phyloP scores from a whole-genome alignment of 2,888 invertebrate species.

The Rhodophaea formosa region DNA sequence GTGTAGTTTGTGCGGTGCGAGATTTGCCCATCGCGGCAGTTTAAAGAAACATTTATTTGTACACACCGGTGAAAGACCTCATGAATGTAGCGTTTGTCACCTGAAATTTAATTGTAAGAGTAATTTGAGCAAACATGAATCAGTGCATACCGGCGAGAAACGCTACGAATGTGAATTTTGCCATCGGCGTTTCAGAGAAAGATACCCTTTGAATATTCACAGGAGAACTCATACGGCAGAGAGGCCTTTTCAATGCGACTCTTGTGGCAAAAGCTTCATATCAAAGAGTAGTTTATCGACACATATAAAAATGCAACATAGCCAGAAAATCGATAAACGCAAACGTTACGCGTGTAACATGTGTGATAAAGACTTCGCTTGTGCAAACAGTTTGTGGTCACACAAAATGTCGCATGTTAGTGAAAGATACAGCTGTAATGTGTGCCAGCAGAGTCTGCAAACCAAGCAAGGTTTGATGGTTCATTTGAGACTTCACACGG shows the following conservation, averaged over 20 bases:
- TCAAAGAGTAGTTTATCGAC: not conserved
- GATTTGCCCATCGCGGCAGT: not conserved
- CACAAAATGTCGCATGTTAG: too few relatives aligned
- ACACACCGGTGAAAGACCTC: not conserved
- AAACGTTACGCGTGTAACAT: too few relatives aligned
- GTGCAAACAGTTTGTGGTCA: too few relatives aligned
- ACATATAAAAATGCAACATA: not conserved
- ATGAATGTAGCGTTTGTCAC: not conserved
- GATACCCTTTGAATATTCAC: not conserved
- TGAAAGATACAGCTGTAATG: not conserved
- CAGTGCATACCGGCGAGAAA: conserved; percentile 9
- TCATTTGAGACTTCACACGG: conserved; percentile 19
- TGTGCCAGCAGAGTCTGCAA: not conserved
- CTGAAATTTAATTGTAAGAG: not conserved
- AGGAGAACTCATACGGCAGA: conserved; percentile 2
- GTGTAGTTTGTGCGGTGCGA: not conserved
- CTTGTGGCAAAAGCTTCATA: conserved; percentile 1
- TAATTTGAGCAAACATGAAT: not conserved
- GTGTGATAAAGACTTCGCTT: too few relatives aligned
- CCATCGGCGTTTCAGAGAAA: conserved; percentile 7
- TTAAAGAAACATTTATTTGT: not conserved
- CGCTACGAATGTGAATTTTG: conserved; percentile 10
- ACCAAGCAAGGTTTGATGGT: not conserved
- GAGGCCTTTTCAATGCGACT: not conserved
- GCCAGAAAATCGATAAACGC: too few relatives aligned